Percentiles rank a stretch among this genome's conserved stretches.
These are phyloP conservation scores for Periophthalmodon schlosseri DNA, from an alignment of 2,113 vertebrate genomes.

Conservation along the genomic window DNA sequence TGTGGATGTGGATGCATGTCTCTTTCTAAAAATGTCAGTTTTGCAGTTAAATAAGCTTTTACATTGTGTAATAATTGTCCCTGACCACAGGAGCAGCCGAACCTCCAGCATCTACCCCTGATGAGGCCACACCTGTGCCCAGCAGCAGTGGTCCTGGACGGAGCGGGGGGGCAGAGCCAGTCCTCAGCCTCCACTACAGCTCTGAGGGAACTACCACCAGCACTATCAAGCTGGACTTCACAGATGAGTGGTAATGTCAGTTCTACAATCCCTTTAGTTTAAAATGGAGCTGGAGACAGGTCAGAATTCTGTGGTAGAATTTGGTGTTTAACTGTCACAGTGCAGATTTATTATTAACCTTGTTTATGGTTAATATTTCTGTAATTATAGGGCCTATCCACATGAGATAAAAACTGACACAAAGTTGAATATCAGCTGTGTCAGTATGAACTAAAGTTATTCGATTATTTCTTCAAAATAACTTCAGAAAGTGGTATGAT, in stretches of 20 bases:
- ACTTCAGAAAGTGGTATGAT: too few relatives aligned
- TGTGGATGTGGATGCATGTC: slow-evolving; percentile 43
- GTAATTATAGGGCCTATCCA: too few relatives aligned
- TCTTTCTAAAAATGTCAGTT: neutral
- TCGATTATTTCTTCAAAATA: too few relatives aligned
- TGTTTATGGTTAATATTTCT: too few relatives aligned
- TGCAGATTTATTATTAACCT: too few relatives aligned
- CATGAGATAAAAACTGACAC: too few relatives aligned
- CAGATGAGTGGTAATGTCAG: slow-evolving; percentile 91
- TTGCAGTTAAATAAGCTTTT: neutral
- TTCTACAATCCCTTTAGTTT: too few relatives aligned
- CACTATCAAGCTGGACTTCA: slow-evolving; percentile 98
- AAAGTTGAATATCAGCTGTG: too few relatives aligned
- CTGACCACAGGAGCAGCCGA: slow-evolving; percentile 78
- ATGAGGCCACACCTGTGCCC: slow-evolving; percentile 27
- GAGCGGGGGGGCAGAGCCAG: slow-evolving; percentile 85
- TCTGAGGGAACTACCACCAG: slow-evolving; percentile 98
- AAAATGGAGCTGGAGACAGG: too few relatives aligned
- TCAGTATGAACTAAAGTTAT: too few relatives aligned
- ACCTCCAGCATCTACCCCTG: slow-evolving; percentile 59
- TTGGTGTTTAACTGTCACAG: too few relatives aligned
- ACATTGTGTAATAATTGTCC: neutral
- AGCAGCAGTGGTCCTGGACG: slow-evolving; percentile 62
- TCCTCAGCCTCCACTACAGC: slow-evolving; percentile 97
- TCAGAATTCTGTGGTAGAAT: too few relatives aligned